A percentile compares a stretch with the other conserved stretches of the same genome.
Conservation (phyloP, 2,113 vertebrate species). For the Oreochromis spilurus region DNA sequence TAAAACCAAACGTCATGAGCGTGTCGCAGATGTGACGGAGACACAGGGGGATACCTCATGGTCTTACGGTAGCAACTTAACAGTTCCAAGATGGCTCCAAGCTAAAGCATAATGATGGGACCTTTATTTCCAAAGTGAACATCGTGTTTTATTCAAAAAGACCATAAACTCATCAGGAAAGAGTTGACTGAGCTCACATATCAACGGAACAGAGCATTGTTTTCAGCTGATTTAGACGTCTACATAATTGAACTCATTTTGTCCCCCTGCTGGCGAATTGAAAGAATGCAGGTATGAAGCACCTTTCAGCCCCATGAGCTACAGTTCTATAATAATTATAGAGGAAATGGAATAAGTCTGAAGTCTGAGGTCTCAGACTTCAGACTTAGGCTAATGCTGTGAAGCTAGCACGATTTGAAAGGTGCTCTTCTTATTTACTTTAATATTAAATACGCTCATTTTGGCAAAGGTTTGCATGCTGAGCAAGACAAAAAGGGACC, state of each 20-base stretch:
- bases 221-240: neutral
- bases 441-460: neutral
- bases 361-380: neutral
- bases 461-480: neutral
- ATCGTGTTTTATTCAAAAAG: neutral
- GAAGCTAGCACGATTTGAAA: neutral
- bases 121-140: neutral
- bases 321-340: neutral
- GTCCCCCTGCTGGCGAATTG: neutral
- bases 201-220: neutral
- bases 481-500: neutral
- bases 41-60: neutral
- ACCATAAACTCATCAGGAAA: neutral
- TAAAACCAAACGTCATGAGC: neutral
- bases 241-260: neutral
- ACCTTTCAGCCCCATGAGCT: fast-evolving
- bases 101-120: neutral
- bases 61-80: neutral
- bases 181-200: neutral
- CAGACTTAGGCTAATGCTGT: neutral
- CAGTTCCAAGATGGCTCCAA: too few species aligned
- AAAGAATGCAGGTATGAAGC: neutral
- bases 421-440: neutral
- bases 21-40: neutral
- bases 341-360: neutral